Evolutionary conservation across 2,797 vertebrate genomes (phyloP), one percentile per base, ranked within the genome.

Genomic region (Danionella dracula): DNA sequence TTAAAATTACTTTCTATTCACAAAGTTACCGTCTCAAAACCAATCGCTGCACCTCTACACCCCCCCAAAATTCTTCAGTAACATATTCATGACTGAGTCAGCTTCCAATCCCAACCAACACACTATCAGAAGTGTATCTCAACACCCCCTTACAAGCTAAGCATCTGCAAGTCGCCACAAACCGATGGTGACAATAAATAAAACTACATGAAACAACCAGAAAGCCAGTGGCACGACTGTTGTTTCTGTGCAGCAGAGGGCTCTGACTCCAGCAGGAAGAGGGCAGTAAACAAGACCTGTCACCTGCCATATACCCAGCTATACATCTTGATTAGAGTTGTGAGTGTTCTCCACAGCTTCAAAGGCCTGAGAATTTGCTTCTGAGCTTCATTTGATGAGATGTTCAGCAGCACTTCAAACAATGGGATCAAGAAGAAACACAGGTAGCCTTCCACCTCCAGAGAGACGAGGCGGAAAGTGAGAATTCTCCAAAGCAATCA

Each of bases 361-460:
- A 56, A 60, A 68, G 34, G 55, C 31, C 40, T 56, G 41, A 49
- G 42, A 61, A 38, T 21, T 62, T 42, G 61, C 45, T 17, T 70
- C 35, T 58, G 59, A 70, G 63, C 41, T 64, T 66, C 57, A 58
- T 50, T 73, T 65, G 32, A 37, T 20, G 54, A 55, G 66, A 50
- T 50, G 45, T 34, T 23, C 32, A 60, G 58, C 53, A 37, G 40
- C 31, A 66, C 44, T 66, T 66, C 64, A 57, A 49, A 57, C 64
- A 66, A 66, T 57, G 53, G 41, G 48, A 62, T 59, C 70, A 64
- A 46, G 65, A 41, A 50, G 66, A 63, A 37, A 50, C 50, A 65
- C 44, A 54, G 49, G 31, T 51, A 64, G 54, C 59, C 31, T 55
- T 63, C 59, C 57, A 58, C 8, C 42, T 68, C 51, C 21, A 45